phyloP scores from a whole-genome alignment of 2,113 vertebrate genomes.

The Macrotus californicus region DNA sequence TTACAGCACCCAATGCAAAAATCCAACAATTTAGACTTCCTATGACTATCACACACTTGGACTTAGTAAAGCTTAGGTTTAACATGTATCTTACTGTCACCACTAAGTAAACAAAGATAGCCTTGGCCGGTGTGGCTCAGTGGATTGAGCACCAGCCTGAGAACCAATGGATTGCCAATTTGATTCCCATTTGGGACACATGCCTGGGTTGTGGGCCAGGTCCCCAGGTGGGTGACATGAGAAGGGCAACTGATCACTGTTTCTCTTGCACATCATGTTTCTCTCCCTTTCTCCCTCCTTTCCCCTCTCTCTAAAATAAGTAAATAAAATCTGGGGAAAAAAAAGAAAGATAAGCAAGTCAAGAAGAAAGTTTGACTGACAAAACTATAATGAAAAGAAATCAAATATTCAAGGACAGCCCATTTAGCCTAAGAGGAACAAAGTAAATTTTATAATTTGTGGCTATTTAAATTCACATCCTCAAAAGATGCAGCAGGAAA shows the following conservation, averaged over 20 bases:
- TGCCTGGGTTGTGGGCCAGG: too few relatives aligned
- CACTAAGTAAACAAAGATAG: constrained; percentile 1
- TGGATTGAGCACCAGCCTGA: too few relatives aligned
- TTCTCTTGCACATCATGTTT: too few relatives aligned
- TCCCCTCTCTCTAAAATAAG: too few relatives aligned
- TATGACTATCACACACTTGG: neutral
- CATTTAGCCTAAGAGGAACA: neutral
- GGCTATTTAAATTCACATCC: constrained; percentile 27
- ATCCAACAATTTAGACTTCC: neutral
- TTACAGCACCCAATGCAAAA: neutral
- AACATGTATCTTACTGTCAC: neutral
- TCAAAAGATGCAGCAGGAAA: neutral
- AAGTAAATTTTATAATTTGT: constrained; percentile 23
- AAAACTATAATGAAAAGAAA: constrained; percentile 18
- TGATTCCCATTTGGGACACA: too few relatives aligned
- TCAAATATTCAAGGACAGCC: constrained; percentile 16
- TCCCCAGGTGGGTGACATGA: too few relatives aligned
- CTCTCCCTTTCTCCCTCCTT: too few relatives aligned
- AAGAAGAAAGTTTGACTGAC: neutral
- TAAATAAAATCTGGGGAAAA: too few relatives aligned
- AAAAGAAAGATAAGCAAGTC: neutral
- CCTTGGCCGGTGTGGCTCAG: too few relatives aligned
- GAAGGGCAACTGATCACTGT: too few relatives aligned
- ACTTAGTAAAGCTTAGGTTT: constrained; percentile 33
- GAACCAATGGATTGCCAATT: too few relatives aligned